These are phyloP conservation scores for Harpagoxenus sublaevis DNA, from an alignment of 2,888 invertebrate species.

Conservation along the genomic window DNA sequence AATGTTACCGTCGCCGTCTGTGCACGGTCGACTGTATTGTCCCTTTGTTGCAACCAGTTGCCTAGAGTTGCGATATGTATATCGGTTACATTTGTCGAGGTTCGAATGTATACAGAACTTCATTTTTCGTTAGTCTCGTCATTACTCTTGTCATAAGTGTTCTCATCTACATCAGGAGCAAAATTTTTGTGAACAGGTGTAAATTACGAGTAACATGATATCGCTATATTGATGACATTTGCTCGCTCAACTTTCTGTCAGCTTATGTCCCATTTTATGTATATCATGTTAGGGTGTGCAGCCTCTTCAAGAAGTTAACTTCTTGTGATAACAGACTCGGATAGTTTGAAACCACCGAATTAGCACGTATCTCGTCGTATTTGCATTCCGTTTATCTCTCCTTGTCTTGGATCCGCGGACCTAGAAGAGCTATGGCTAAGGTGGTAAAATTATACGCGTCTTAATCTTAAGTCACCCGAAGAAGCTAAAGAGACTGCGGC, in stretches of 20 bases:
- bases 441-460: conserved; percentile 57
- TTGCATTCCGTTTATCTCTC: conserved; percentile 52
- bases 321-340: not conserved
- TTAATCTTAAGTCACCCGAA: conserved; percentile 52
- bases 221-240: not conserved
- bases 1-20: conserved; percentile 14
- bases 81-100: conserved; percentile 44
- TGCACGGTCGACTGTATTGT: not conserved
- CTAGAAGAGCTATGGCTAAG: conserved; percentile 59
- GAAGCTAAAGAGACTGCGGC: conserved; percentile 57
- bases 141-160: not conserved
- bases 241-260: not conserved
- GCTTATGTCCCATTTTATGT: not conserved
- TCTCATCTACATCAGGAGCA: not conserved
- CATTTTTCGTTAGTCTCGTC: conserved; percentile 10
- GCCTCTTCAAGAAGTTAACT: conserved; percentile 19
- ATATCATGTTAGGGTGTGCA: not conserved
- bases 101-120: conserved; percentile 1
- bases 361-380: conserved; percentile 48
- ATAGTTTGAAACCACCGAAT: conserved; percentile 7
- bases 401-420: not conserved
- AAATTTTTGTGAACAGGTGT: not conserved
- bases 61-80: conserved; percentile 1
- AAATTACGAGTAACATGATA: not conserved
- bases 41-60: conserved; percentile 22